Conservation (phyloP, 1,140 invertebrate species). For the Proctacanthus coquilletti region DNA sequence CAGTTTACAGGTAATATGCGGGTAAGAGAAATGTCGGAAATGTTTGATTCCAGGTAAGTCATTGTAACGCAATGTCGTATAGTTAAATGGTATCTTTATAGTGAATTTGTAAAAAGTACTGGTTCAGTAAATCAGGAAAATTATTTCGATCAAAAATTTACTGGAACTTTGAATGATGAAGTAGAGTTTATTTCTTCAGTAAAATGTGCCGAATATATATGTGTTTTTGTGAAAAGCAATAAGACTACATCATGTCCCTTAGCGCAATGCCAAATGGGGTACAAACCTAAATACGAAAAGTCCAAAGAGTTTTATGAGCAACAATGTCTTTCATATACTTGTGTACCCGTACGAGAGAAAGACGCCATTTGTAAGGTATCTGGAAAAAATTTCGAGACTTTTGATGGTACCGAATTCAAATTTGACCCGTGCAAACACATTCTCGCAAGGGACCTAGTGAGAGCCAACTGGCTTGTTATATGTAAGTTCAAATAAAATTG, state of each 20-base stretch:
- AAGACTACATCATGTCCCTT: too few species aligned
- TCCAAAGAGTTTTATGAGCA: too few species aligned
- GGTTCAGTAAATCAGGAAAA: too few species aligned
- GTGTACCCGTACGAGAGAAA: constrained; percentile 39
- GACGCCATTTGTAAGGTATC: constrained; percentile 55
- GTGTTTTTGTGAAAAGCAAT: too few species aligned
- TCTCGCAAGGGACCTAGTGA: constrained; percentile 46
- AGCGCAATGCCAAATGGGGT: constrained; percentile 34
- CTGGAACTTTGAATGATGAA: too few species aligned
- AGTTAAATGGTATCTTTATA: too few species aligned
- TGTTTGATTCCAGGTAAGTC: constrained; percentile 11
- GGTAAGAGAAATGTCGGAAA: constrained; percentile 27
- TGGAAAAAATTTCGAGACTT: constrained; percentile 57
- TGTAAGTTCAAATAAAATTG: constrained; percentile 35
- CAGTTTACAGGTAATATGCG: constrained; percentile 11
- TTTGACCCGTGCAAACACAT: constrained; percentile 69
- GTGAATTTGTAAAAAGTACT: too few species aligned
- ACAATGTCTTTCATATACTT: constrained; percentile 37
- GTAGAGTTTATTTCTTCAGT: constrained; percentile 37
- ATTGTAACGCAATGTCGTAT: too few species aligned
- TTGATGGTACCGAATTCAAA: constrained; percentile 58
- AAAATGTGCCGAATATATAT: constrained; percentile 38
- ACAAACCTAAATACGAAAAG: constrained; percentile 15
- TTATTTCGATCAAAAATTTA: too few species aligned
- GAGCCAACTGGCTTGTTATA: constrained; percentile 46